Conservation (phyloP, 1,140 invertebrate genomes). For the Episyrphus balteatus region DNA sequence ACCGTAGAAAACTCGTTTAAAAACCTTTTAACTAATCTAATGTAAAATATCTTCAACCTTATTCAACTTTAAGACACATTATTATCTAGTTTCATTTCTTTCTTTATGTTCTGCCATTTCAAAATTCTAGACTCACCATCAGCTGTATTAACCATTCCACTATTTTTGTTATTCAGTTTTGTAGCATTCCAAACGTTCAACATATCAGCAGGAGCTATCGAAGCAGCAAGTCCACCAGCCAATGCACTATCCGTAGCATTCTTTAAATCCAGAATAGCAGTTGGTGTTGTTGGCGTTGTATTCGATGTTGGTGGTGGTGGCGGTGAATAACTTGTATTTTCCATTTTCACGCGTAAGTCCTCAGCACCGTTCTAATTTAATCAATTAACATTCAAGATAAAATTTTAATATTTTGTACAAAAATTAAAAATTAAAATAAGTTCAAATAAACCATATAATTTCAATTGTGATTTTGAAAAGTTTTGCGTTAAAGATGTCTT, state of each 20-base stretch:
- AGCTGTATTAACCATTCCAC: constrained; percentile 32
- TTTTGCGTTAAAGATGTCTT: neutral
- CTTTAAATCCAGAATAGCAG: constrained; percentile 40
- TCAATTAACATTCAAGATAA: neutral
- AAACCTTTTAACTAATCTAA: no score
- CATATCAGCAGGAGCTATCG: constrained; percentile 36
- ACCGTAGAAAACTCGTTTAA: no score
- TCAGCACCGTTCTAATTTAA: constrained; percentile 28
- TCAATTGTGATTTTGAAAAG: neutral
- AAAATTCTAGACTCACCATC: constrained; percentile 17
- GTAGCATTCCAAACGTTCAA: constrained; percentile 37
- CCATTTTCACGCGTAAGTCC: constrained; percentile 49
- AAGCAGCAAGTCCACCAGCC: constrained; percentile 27
- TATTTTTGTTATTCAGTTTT: constrained; percentile 37
- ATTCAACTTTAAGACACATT: neutral
- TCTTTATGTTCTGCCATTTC: neutral
- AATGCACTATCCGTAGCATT: constrained; percentile 39
- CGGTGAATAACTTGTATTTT: constrained; percentile 41
- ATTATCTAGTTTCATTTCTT: neutral
- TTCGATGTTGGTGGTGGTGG: constrained; percentile 35
- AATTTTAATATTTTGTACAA: neutral
- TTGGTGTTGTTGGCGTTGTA: constrained; percentile 41
- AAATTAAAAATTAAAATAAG: neutral
- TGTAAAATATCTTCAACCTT: no score
- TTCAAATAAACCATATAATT: neutral